phyloP scores from a whole-genome alignment of 2,797 vertebrate genomes.

The Denticeps clupeoides region DNA sequence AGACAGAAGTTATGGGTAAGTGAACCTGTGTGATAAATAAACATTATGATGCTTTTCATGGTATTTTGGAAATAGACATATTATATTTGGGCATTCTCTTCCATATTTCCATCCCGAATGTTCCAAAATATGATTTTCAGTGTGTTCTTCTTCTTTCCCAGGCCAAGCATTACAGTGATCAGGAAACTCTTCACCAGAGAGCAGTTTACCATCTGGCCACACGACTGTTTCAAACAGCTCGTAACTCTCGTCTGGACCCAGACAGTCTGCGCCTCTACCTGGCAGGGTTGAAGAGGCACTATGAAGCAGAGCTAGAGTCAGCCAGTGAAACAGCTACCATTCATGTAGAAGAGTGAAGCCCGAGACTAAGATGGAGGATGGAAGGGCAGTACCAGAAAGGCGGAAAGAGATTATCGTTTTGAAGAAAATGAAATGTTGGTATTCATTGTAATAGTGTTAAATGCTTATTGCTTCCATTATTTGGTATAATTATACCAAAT shows the following conservation, averaged over 20 bases:
- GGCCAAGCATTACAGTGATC: constrained; percentile 69
- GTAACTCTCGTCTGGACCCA: constrained; percentile 79
- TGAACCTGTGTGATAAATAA: too few species aligned
- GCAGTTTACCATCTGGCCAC: constrained; percentile 74
- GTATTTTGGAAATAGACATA: too few species aligned
- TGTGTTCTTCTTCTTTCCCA: constrained; percentile 23
- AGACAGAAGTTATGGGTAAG: constrained; percentile 76
- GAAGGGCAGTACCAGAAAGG: too few species aligned
- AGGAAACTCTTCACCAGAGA: constrained; percentile 64
- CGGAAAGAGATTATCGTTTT: too few species aligned
- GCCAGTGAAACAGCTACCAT: constrained; percentile 22
- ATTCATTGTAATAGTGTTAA: too few species aligned
- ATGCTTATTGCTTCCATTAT: too few species aligned
- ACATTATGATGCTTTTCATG: too few species aligned
- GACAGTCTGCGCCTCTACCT: constrained; percentile 77
- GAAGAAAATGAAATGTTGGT: too few species aligned
- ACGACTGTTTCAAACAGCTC: constrained; percentile 77
- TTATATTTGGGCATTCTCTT: not conserved
- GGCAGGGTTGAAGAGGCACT: constrained; percentile 74
- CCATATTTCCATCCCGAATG: not conserved
- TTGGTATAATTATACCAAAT: too few species aligned
- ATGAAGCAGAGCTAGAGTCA: constrained; percentile 58
- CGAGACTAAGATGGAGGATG: constrained; percentile 18
- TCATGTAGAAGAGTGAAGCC: constrained; percentile 42
- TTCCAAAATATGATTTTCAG: not conserved